These are phyloP conservation scores for Sinodicranocentrus sp. DNA, from an alignment of 2,888 invertebrate species.

Conservation along the genomic window DNA sequence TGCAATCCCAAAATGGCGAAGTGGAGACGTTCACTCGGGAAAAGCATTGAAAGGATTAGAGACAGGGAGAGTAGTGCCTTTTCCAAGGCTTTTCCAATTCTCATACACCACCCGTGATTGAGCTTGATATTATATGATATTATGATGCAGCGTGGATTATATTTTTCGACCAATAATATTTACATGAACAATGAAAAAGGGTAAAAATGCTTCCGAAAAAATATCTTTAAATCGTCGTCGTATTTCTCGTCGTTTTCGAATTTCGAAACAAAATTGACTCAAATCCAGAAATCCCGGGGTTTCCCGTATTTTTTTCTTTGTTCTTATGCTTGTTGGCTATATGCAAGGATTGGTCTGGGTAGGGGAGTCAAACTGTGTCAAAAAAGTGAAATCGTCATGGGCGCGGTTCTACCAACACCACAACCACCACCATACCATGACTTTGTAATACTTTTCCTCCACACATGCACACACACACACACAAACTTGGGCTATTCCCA, in stretches of 20 bases:
- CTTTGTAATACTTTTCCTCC: conserved; percentile 23
- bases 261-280: too few species aligned
- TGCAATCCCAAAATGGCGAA: conserved; percentile 77
- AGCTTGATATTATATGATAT: not conserved
- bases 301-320: too few species aligned
- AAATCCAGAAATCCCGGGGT: too few species aligned
- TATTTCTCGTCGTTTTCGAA: not conserved
- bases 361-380: conserved; percentile 53
- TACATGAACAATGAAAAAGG: not conserved
- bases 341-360: not conserved
- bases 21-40: conserved; percentile 17
- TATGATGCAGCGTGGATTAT: not conserved
- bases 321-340: too few species aligned
- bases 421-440: conserved; percentile 49
- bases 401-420: conserved; percentile 69
- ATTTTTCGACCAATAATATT: not conserved
- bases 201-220: not conserved
- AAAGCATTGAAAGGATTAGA: not conserved
- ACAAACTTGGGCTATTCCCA: not conserved
- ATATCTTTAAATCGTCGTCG: not conserved
- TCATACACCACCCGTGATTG: not conserved
- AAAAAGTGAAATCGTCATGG: conserved; percentile 69
- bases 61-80: too few species aligned
- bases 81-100: not conserved
- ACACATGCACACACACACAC: not conserved